Evolutionary conservation across 2,888 invertebrate species (phyloP), one percentile per base, ranked within the genome.

Genomic region (Kryphioiulus occultus): DNA sequence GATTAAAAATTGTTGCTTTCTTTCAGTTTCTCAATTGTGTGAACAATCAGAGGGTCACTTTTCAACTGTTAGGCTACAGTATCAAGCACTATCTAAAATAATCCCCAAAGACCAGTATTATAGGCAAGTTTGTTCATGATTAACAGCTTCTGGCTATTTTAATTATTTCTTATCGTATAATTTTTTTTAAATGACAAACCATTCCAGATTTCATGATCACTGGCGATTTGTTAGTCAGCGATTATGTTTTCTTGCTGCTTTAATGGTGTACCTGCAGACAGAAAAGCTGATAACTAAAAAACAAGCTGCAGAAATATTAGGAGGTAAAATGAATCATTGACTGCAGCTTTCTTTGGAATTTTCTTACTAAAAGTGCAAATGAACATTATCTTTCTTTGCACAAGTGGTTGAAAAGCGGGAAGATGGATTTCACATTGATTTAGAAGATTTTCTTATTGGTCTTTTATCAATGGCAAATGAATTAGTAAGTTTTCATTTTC

Each of bases 401-500:
- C 44, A 92, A 97, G 96, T 97, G 32, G 94, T 95, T 91, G 93
- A 93, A 0, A 94, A 94, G 88, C 92, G 94, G 89, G 93, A 94
- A 47, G 94, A 95, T n/a, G 96, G 96, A 0, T 96, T 98, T 91
- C 97, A 97, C 91, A 92, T 98, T 90, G 98, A 98, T 90, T 93
- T 98, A 42, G 98, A 98, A 92, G 98, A 98, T 91, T 98, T 96
- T 90, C 93, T 98, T 30, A 94, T 91, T 92, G 98, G 98, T 0
- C 92, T 98, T 15, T 93, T 98, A 22, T 94, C 95, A 91, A 92
- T 98, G 90, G 95, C 97, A 47, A 95, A 96, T 22, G 98, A 98
- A 93, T 85, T 89, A 84, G 88, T 86, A 78, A 82, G 22, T 15
- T 30, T 87, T 59, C 3, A 7, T 4, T 2, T 35, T 4, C 35